phyloP scores from a whole-genome alignment of 2,113 vertebrate genomes.

The Chionomys nivalis region DNA sequence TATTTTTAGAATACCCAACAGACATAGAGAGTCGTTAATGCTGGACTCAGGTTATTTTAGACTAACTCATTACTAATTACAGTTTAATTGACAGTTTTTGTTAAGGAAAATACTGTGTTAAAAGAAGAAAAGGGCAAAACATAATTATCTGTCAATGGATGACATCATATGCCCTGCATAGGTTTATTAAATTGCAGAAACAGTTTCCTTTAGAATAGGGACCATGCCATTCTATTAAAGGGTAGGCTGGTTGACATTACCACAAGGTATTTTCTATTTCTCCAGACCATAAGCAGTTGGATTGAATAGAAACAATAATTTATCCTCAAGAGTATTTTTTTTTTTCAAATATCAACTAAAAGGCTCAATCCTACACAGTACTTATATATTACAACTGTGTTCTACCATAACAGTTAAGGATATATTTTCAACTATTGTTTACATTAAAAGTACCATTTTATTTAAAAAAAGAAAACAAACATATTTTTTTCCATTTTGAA shows the following conservation, averaged over 20 bases:
- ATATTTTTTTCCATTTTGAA: too few species aligned
- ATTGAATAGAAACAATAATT: background rate
- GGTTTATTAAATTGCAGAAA: background rate
- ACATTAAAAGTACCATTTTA: too few species aligned
- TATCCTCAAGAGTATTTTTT: background rate
- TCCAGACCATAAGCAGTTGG: background rate
- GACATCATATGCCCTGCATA: background rate
- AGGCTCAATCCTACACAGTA: background rate
- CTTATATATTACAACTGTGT: too few species aligned
- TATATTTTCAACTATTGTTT: too few species aligned
- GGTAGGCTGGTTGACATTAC: background rate
- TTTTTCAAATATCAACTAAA: background rate
- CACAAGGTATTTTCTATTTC: background rate
- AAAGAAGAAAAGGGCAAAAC: background rate
- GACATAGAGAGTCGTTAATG: background rate
- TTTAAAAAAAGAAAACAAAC: too few species aligned
- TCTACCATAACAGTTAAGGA: too few species aligned
- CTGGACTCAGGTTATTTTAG: background rate
- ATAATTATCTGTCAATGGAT: background rate
- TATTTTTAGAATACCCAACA: constrained; percentile 23
- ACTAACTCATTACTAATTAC: background rate
- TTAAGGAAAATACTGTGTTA: background rate
- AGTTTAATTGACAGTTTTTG: background rate
- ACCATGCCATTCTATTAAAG: background rate
- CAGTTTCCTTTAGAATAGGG: background rate